phyloP scores from a whole-genome alignment of 2,797 vertebrate species.

The Smutsia temminckii region DNA sequence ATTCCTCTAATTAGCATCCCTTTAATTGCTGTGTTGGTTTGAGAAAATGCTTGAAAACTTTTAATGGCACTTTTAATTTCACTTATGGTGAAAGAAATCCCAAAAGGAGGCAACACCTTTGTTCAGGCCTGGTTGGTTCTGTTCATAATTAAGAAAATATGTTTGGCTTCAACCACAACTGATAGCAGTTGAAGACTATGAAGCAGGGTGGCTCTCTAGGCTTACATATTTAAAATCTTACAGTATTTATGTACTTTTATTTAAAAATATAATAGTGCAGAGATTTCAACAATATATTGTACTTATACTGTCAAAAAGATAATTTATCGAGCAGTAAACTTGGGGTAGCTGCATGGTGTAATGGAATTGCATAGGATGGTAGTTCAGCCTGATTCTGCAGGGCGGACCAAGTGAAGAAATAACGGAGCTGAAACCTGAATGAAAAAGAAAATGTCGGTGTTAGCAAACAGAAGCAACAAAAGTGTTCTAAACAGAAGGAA shows the following conservation, averaged over 20 bases:
- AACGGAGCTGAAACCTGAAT: neutral
- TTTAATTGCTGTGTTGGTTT: constrained; percentile 4
- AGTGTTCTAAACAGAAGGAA: neutral
- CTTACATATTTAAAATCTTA: neutral
- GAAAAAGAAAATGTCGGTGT: neutral
- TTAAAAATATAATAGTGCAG: neutral
- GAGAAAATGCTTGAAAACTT: neutral
- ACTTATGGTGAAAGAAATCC: neutral
- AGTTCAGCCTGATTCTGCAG: neutral
- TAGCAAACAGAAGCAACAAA: neutral
- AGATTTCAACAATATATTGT: neutral
- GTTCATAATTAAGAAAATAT: neutral
- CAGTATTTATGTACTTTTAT: neutral
- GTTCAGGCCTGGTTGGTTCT: neutral
- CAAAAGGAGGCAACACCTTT: neutral
- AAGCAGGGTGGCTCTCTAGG: neutral
- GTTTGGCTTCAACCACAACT: neutral
- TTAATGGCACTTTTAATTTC: neutral
- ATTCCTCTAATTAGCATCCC: neutral
- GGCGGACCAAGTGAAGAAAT: neutral
- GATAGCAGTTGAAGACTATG: neutral
- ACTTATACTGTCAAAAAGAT: neutral
- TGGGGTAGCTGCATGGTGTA: neutral
- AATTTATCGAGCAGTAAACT: neutral
- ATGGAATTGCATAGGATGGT: neutral